These are phyloP conservation scores for Drosophila elegans DNA, from an alignment of 1,140 invertebrate species.

Conservation along the genomic window DNA sequence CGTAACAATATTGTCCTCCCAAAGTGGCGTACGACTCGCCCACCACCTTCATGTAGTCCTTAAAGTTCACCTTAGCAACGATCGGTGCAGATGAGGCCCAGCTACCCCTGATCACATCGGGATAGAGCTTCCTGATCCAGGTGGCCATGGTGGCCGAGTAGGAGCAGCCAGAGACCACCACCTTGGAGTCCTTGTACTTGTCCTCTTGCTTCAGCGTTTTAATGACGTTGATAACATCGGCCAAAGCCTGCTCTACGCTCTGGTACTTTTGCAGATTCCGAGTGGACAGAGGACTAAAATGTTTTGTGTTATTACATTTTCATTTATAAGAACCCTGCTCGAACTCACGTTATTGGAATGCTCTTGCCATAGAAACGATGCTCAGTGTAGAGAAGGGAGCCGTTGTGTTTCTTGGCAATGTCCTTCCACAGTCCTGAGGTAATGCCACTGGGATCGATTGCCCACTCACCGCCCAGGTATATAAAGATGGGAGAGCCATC, in stretches of 20 bases:
- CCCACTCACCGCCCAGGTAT: constrained; percentile 90
- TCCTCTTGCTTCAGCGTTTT: constrained; percentile 85
- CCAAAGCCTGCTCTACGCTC: constrained; percentile 91
- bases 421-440: constrained; percentile 86
- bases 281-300: constrained; percentile 84
- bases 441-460: constrained; percentile 86
- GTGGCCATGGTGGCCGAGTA: constrained; percentile 92
- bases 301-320: no score
- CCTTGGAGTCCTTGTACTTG: constrained; percentile 78
- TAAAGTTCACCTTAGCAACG: constrained; percentile 89
- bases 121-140: constrained; percentile 92
- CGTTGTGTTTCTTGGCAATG: constrained; percentile 88
- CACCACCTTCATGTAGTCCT: constrained; percentile 73
- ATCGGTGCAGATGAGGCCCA: constrained; percentile 91
- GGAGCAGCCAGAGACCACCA: constrained; percentile 91
- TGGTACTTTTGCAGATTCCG: constrained; percentile 89
- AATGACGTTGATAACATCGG: constrained; percentile 91
- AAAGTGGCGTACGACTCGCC: constrained; percentile 53
- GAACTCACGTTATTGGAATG: constrained; percentile 88
- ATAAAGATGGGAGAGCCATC: constrained; percentile 86
- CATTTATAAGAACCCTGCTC: neutral
- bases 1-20: constrained; percentile 85
- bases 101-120: constrained; percentile 88
- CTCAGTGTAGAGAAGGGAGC: constrained; percentile 89
- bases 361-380: constrained; percentile 94